phyloP scores from a whole-genome alignment of 2,113 vertebrate species.

The Pachyramphus minor region DNA sequence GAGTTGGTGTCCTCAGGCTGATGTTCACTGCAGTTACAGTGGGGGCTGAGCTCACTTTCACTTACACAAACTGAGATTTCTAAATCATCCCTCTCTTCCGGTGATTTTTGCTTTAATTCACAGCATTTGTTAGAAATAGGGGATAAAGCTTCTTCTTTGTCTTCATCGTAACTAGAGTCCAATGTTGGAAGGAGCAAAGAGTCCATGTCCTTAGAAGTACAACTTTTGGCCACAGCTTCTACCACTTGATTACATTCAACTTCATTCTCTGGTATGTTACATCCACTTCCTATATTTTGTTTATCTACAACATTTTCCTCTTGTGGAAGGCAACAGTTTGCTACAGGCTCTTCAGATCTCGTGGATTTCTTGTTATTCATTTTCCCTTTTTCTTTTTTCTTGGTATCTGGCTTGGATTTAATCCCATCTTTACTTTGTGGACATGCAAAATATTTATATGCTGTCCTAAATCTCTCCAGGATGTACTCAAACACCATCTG shows the following conservation, averaged over 20 bases:
- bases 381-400: constrained; percentile 78
- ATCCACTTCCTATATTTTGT: constrained; percentile 13
- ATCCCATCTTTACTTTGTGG: constrained; percentile 84
- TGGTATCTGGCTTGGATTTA: constrained; percentile 69
- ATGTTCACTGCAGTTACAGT: constrained; percentile 60
- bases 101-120: constrained; percentile 67
- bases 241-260: constrained; percentile 55
- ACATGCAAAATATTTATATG: constrained; percentile 96
- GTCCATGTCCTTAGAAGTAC: constrained; percentile 38
- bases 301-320: constrained; percentile 59
- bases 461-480: constrained; percentile 92
- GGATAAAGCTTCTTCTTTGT: constrained; percentile 56
- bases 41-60: constrained; percentile 47
- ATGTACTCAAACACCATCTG: constrained; percentile 99
- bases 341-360: constrained; percentile 62
- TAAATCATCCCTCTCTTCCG: constrained; percentile 51
- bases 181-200: constrained; percentile 42
- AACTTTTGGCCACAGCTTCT: constrained; percentile 64
- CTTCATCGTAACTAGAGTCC: constrained; percentile 45
- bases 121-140: constrained; percentile 56
- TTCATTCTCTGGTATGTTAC: constrained; percentile 41
- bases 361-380: constrained; percentile 66
- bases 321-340: constrained; percentile 67
- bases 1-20: constrained; percentile 48
- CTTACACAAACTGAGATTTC: constrained; percentile 41